Evolutionary conservation across 2,797 vertebrate species (phyloP), one percentile per base, ranked within the genome.

Genomic region (Lepus oiostolus): DNA sequence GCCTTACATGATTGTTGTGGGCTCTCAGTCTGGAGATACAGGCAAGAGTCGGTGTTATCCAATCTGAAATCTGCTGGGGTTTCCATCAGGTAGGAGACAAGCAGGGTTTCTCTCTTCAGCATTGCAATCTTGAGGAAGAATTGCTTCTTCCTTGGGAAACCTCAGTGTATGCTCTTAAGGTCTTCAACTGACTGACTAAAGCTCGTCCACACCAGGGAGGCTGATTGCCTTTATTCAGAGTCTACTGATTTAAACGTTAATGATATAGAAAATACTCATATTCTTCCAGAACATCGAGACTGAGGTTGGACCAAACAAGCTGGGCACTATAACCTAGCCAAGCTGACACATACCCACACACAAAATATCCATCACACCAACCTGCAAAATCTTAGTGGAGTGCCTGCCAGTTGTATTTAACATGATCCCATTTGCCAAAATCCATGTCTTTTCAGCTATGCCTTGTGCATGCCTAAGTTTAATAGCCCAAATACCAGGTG

Each of bases 391-490:
- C 11, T 89, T 80, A 75, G 32, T 67, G 32, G 28, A 14, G 9
- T 63, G 30, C 50, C 54, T 89, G 6, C 13, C 22, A 54, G 22
- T 93, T 96, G 95, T 38, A 62, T 47, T 94, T 83, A 80, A 42
- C 30, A 50, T 50, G 28, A 83, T 91, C 62, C 2, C 7, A 81
- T 62, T 82, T 91, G 32, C n/a, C 50, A 67, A 84, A 52, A 28
- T 13, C 47, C 4, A 32, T n/a, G 92, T 63, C 6, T 81, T 86
- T 77, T 74, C 13, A 38, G 38, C 12, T 68, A 81, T 82, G 1
- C 14, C 21, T 71, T 94, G 13, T 54, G 12, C n/a, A 85, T 52
- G 68, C 1, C 1, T 71, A 50, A 7, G 26, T 35, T 72, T 80
- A 83, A 47, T 74, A 65, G 68, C 17, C 38, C 16, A 24, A 35